A percentile compares a stretch with the other conserved stretches of the same genome.
Conservation (phyloP, 2,888 invertebrate species). For the Peribatodes rhomboidaria region DNA sequence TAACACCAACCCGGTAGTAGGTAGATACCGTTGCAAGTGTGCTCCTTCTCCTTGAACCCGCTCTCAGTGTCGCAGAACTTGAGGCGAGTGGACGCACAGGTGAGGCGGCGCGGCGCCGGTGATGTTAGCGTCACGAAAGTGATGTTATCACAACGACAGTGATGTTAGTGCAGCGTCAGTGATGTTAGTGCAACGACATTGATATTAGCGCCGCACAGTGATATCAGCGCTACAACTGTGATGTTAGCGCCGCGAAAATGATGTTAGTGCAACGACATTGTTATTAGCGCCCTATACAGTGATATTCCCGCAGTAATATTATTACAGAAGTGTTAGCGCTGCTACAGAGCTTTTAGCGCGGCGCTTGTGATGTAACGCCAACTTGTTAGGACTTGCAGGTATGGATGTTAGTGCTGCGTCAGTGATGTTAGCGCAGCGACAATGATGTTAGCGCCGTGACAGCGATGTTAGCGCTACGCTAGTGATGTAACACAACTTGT, state of each 20-base stretch:
- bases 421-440: constrained; percentile 85
- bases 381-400: constrained; percentile 61
- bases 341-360: background rate
- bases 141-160: no score
- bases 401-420: constrained; percentile 73
- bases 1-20: background rate
- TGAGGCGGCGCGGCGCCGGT: constrained; percentile 78
- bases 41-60: constrained; percentile 88
- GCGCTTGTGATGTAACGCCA: background rate
- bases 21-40: constrained; percentile 87
- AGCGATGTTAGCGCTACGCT: no score
- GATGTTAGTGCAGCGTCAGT: background rate
- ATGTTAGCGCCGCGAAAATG: constrained; percentile 28
- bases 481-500: no score
- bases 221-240: no score
- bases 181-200: background rate
- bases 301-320: constrained; percentile 83
- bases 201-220: background rate
- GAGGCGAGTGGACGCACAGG: constrained; percentile 67
- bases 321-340: no score
- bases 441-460: no score
- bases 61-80: constrained; percentile 86
- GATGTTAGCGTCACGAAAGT: constrained; percentile 83
- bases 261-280: constrained; percentile 72
- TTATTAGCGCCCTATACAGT: no score